Conservation (phyloP, 1,140 invertebrate species). For the Luehdorfia chinensis region DNA sequence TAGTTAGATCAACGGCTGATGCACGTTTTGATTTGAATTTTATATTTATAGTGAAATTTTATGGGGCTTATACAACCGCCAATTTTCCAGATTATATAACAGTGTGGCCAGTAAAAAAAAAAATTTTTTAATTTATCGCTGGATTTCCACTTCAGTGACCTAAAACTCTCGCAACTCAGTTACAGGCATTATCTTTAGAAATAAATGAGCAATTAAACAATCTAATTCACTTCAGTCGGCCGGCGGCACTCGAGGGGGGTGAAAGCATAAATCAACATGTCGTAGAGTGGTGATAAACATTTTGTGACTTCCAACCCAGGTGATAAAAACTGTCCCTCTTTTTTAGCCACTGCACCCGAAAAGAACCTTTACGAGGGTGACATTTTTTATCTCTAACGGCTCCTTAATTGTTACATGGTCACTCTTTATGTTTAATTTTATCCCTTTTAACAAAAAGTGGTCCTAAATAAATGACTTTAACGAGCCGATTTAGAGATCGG, state of each 20-base stretch:
- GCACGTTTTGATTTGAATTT: conserved; percentile 33
- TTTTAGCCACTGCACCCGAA: conserved; percentile 52
- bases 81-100: not conserved
- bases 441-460: conserved; percentile 58
- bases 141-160: conserved; percentile 49
- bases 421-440: conserved; percentile 57
- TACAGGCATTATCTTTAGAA: conserved; percentile 62
- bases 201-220: conserved; percentile 76
- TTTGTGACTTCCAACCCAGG: conserved; percentile 72
- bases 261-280: conserved; percentile 74
- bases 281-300: conserved; percentile 73
- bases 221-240: conserved; percentile 67
- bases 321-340: conserved; percentile 70
- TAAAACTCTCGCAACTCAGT: conserved; percentile 40
- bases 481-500: conserved; percentile 37
- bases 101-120: not conserved
- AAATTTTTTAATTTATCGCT: conserved; percentile 38
- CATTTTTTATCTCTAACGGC: conserved; percentile 68
- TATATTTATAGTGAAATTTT: conserved; percentile 26
- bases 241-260: conserved; percentile 46
- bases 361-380: conserved; percentile 62
- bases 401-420: conserved; percentile 64
- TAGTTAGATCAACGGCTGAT: conserved; percentile 62
- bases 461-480: conserved; percentile 64
- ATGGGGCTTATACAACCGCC: not conserved